These are phyloP conservation scores for Rhinichthys klamathensis DNA, from an alignment of 2,113 vertebrate genomes.

Conservation along the genomic window DNA sequence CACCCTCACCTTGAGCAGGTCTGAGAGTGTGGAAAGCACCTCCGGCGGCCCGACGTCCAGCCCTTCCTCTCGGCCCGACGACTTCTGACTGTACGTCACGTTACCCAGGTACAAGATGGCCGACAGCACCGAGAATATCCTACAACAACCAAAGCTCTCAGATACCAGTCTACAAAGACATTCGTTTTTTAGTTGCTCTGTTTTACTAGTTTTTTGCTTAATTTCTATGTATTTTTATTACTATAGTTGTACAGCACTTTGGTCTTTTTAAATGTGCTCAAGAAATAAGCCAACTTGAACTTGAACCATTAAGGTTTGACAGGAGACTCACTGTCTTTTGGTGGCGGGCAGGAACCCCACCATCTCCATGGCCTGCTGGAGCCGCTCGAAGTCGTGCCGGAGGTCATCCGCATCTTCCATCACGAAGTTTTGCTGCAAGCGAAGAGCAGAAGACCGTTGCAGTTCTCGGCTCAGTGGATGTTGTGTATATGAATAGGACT, in stretches of 20 bases:
- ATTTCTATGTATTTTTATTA: too few species aligned
- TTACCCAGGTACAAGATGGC: slow-evolving; percentile 98
- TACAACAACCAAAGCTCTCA: slow-evolving; percentile 58
- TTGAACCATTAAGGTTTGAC: background rate
- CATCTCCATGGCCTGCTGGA: slow-evolving; percentile 99
- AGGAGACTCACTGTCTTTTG: slow-evolving; percentile 87
- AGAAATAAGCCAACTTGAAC: too few species aligned
- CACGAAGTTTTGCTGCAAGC: slow-evolving; percentile 91
- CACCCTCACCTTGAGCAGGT: slow-evolving; percentile 86
- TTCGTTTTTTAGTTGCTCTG: background rate
- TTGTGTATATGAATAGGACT: too few species aligned
- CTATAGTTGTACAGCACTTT: too few species aligned
- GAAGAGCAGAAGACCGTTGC: background rate
- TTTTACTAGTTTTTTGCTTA: too few species aligned
- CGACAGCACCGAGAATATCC: slow-evolving; percentile 94
- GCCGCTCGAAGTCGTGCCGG: slow-evolving; percentile 91
- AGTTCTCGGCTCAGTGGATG: background rate
- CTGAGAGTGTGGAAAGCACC: slow-evolving; percentile 89
- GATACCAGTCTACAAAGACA: background rate
- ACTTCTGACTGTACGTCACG: slow-evolving; percentile 88
- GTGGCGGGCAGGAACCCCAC: slow-evolving; percentile 96
- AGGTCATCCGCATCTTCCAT: slow-evolving; percentile 97
- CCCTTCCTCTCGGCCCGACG: slow-evolving; percentile 92
- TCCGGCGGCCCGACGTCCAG: slow-evolving; percentile 93
- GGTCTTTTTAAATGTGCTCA: too few species aligned